Evolutionary conservation across 2,113 vertebrate species (phyloP).

Genomic region (Micromys minutus): DNA sequence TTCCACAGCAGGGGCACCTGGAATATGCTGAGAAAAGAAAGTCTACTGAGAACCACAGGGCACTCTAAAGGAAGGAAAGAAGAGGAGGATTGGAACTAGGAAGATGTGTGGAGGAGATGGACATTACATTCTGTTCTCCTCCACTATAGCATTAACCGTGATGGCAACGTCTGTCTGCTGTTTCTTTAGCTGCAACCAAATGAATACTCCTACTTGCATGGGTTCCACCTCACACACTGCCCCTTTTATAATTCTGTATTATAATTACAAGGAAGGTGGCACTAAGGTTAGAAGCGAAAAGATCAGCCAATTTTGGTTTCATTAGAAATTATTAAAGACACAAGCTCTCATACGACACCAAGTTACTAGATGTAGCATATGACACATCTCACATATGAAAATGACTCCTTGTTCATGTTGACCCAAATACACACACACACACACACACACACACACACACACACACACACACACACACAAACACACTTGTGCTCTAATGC

Average conservation of each 20-base stretch:
- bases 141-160: not conserved
- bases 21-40: constrained; percentile 14
- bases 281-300: not conserved
- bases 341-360: not conserved
- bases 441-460: not conserved
- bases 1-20: constrained; percentile 46
- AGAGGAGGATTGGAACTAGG: not conserved
- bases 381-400: not conserved
- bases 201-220: not conserved
- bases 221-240: not conserved
- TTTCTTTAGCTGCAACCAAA: not conserved
- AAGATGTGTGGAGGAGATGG: not conserved
- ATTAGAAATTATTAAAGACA: not conserved
- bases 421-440: not conserved
- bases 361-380: not conserved
- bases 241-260: not conserved
- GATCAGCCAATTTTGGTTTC: not conserved
- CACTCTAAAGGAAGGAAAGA: not conserved
- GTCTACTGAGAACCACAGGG: not conserved
- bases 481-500: not conserved
- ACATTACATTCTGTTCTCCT: not conserved
- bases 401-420: not conserved
- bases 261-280: not conserved
- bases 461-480: no score
- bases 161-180: not conserved